Evolutionary conservation across 2,113 vertebrate genomes (phyloP).

Genomic region (Bettongia penicillata): DNA sequence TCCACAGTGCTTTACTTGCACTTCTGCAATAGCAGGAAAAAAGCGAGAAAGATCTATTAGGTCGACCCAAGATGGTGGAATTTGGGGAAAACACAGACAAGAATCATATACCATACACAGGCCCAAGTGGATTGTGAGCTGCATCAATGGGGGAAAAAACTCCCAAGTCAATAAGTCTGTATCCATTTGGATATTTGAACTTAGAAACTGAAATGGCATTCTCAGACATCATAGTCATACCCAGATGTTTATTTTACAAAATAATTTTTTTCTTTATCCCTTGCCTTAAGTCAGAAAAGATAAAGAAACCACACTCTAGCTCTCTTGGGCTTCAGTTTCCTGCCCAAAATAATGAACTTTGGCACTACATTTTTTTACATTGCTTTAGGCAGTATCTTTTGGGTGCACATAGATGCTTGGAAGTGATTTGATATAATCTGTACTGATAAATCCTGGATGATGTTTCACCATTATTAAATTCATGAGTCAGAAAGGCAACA

Average conservation of each 20-base stretch:
- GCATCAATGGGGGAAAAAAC: background rate
- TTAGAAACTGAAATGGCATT: background rate
- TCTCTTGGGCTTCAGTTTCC: background rate
- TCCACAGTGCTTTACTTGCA: background rate
- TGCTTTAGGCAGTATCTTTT: background rate
- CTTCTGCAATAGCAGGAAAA: background rate
- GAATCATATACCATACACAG: background rate
- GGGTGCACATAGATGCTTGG: background rate
- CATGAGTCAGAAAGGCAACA: background rate
- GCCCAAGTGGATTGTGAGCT: background rate
- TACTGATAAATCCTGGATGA: background rate
- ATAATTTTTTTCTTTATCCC: background rate
- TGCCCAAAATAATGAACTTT: background rate
- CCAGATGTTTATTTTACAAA: background rate
- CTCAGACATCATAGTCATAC: background rate
- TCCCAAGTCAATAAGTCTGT: background rate
- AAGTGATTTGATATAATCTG: background rate
- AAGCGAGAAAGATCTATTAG: background rate
- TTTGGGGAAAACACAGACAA: background rate
- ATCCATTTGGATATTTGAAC: background rate
- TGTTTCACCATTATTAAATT: background rate
- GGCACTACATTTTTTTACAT: background rate
- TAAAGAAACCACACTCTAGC: background rate
- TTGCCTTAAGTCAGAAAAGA: background rate
- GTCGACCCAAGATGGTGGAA: background rate